Percentiles rank a stretch among this genome's conserved stretches.
Conservation (phyloP, 1,140 invertebrate genomes). For the Apolygus lucorum region DNA sequence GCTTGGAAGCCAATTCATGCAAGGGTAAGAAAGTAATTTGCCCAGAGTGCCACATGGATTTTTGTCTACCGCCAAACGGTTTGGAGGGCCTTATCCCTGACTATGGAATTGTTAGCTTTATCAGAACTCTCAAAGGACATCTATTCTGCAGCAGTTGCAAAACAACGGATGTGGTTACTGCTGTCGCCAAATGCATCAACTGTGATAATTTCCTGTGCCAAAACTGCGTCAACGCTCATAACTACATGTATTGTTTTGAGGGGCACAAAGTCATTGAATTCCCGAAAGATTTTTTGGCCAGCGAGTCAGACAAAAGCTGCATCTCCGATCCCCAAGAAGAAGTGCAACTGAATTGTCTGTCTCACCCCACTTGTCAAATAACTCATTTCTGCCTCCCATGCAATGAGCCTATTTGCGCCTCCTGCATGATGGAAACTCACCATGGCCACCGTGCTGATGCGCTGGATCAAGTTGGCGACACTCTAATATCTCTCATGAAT, state of each 20-base stretch:
- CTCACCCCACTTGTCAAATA: conserved; percentile 75
- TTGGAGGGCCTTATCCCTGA: conserved; percentile 56
- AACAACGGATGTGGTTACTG: conserved; percentile 57
- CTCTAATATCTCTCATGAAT: conserved; percentile 71
- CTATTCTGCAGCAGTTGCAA: conserved; percentile 79
- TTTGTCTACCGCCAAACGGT: conserved; percentile 48
- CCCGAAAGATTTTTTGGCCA: conserved; percentile 39
- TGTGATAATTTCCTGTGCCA: conserved; percentile 91
- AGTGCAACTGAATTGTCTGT: conserved; percentile 48
- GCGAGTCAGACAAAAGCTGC: conserved; percentile 31
- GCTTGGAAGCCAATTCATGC: conserved; percentile 57
- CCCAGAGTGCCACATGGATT: conserved; percentile 67
- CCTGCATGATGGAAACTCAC: conserved; percentile 83
- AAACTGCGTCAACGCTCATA: conserved; percentile 94
- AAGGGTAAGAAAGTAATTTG: conserved; percentile 70
- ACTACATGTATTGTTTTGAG: conserved; percentile 97
- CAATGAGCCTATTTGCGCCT: conserved; percentile 81
- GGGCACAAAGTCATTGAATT: conserved; percentile 83
- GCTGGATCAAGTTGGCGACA: conserved; percentile 64
- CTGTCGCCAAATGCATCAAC: conserved; percentile 84
- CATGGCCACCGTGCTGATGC: conserved; percentile 76
- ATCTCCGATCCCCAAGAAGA: conserved; percentile 48
- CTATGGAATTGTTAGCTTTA: conserved; percentile 51
- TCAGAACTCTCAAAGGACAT: conserved; percentile 31
- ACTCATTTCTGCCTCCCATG: conserved; percentile 90